Base-by-base conservation (phyloP, 1,140 invertebrate species). In the Elysia chlorotica region DNA sequence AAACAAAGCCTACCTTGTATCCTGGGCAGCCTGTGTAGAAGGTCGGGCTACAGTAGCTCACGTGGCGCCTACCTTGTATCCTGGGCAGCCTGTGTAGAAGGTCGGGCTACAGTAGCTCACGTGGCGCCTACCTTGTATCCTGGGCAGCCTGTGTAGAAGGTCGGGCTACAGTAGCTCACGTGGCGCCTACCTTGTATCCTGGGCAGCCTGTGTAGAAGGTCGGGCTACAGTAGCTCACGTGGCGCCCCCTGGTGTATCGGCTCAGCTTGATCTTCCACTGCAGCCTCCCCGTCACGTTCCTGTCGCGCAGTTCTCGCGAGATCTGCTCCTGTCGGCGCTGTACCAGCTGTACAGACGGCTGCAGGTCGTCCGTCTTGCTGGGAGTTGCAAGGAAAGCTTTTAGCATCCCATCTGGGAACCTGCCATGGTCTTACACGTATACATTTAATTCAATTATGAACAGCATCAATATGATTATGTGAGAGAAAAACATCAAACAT, bases 41-140 rank as follows among this genome's bases (percentile, higher is more conserved):
- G 41, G 41, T 14, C 10, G 41, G 41, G 41, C 41, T n/a, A 48
- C 41, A 48, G 10, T n/a, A 48, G 41, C 33, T 10, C 28, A 59
- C 56, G 10, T 25, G 19, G 6, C 28, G 25, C 6, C n/a, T 10
- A 77, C 65, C 61, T 77, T 76, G 68, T 79, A 79, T 17, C 77
- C 75, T 53, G 77, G 77, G 19, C 66, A 74, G 53, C 70, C 73
- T 3, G 77, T 79, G 48, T 77, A 77, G 59, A 79, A 77, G 25
- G 71, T 38, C 25, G 36, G 69, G 36, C 77, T 79, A 5, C 2
- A n/a, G n/a, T n/a, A n/a, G n/a, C n/a, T n/a, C 41, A 48, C 41
- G n/a, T 48, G 41, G 10, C 10, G 10, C 10, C 41, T 48, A 48
- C 41, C 41, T 48, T 48, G n/a, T 48, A 48, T n/a, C 41, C 41